phyloP scores from a whole-genome alignment of 2,888 invertebrate species.

The Ophion costatus region DNA sequence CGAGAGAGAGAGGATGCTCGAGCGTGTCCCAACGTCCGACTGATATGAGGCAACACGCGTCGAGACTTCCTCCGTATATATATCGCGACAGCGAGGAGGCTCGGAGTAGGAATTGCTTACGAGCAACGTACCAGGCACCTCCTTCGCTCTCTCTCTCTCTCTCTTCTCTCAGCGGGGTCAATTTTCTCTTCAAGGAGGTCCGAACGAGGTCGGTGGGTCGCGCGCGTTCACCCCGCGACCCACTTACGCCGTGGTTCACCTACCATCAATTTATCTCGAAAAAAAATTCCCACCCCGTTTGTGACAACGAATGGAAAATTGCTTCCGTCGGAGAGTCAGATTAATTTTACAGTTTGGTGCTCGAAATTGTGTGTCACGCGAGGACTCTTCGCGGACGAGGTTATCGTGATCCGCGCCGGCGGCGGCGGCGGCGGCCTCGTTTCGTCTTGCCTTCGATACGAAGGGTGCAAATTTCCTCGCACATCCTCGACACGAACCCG shows the following conservation, averaged over 20 bases:
- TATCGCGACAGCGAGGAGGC: neutral
- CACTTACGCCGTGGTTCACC: neutral
- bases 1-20: neutral
- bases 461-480: neutral
- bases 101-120: conserved; percentile 62
- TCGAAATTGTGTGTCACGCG: neutral
- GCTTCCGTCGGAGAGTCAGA: neutral
- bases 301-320: neutral
- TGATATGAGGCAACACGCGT: conserved; percentile 7
- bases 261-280: neutral
- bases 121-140: conserved; percentile 80
- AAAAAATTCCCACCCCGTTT: neutral
- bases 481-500: neutral
- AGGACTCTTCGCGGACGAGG: neutral
- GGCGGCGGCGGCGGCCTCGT: neutral
- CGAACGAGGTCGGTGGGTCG: conserved; percentile 7
- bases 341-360: neutral
- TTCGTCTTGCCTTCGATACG: neutral
- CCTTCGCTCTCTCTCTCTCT: conserved; percentile 33
- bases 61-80: neutral
- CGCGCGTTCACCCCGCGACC: conserved; percentile 26
- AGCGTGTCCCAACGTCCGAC: conserved; percentile 25
- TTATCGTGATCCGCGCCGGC: neutral
- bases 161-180: neutral
- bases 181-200: neutral